A percentile compares a stretch with the other conserved stretches of the same genome.
Evolutionary conservation across 2,888 invertebrate species (phyloP).

Genomic region (Seira ritae): DNA sequence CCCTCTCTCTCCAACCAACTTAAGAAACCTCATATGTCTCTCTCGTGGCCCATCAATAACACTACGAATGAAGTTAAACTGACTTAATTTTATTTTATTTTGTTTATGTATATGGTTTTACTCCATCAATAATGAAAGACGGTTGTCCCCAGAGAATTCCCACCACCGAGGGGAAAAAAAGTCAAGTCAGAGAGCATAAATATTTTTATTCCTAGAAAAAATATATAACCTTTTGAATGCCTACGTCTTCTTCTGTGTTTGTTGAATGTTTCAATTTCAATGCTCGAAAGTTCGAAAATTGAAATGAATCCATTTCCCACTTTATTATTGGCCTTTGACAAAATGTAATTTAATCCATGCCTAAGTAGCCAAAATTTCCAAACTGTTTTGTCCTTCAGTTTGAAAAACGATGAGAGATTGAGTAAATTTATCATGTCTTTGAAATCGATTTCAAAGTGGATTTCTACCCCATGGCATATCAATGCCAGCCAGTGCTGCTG

Average conservation of each 20-base stretch:
- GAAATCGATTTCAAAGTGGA: slow-evolving; percentile 69
- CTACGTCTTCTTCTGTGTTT: too few species aligned
- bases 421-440: slow-evolving; percentile 69
- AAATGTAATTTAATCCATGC: background rate
- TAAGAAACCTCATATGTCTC: background rate
- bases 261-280: background rate
- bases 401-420: slow-evolving; percentile 55
- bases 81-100: background rate
- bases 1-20: too few species aligned
- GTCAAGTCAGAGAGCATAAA: background rate
- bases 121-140: slow-evolving; percentile 45
- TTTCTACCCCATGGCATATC: slow-evolving; percentile 39
- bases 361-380: background rate
- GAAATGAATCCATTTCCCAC: background rate
- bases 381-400: background rate
- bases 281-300: background rate
- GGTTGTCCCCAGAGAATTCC: slow-evolving; percentile 55
- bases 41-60: slow-evolving; percentile 57
- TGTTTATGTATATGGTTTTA: background rate
- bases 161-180: slow-evolving; percentile 33
- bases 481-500: too few species aligned
- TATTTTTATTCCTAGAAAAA: too few species aligned
- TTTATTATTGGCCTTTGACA: background rate
- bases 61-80: slow-evolving; percentile 18
- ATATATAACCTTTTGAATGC: too few species aligned